Evolutionary conservation across 2,888 invertebrate species (phyloP).

Genomic region (Phortica okadai): DNA sequence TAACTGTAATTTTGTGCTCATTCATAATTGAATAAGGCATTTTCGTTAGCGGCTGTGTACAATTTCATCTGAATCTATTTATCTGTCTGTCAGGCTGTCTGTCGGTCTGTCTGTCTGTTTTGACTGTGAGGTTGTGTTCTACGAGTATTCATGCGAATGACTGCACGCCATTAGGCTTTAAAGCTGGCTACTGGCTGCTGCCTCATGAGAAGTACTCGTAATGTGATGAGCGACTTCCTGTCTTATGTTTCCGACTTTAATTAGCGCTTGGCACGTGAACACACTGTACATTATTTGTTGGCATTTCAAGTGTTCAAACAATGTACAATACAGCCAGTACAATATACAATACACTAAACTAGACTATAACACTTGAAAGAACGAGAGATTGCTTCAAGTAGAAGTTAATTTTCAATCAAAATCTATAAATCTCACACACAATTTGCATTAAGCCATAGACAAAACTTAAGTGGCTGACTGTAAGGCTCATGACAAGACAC

Average conservation of each 20-base stretch:
- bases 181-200: not conserved
- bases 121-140: too few relatives aligned
- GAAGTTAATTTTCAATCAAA: constrained; percentile 27
- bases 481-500: constrained; percentile 39
- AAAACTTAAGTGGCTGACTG: constrained; percentile 68
- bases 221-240: constrained; percentile 66
- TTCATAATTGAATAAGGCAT: constrained; percentile 65
- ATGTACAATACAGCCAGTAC: not conserved
- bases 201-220: constrained; percentile 35
- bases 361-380: not conserved
- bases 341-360: not conserved
- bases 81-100: not conserved
- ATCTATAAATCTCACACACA: constrained; percentile 63
- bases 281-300: not conserved
- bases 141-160: not conserved
- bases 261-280: constrained; percentile 68
- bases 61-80: not conserved
- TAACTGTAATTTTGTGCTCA: constrained; percentile 62
- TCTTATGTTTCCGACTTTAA: constrained; percentile 63
- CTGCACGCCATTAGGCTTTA: constrained; percentile 10
- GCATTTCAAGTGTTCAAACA: constrained; percentile 1
- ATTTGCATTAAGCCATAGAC: constrained; percentile 67
- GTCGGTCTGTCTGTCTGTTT: not conserved
- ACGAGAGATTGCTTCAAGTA: not conserved
- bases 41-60: constrained; percentile 38